Percentiles rank a stretch among this genome's conserved stretches.
phyloP scores from a whole-genome alignment of 2,797 vertebrate species.

The Toxotes lorentzi region DNA sequence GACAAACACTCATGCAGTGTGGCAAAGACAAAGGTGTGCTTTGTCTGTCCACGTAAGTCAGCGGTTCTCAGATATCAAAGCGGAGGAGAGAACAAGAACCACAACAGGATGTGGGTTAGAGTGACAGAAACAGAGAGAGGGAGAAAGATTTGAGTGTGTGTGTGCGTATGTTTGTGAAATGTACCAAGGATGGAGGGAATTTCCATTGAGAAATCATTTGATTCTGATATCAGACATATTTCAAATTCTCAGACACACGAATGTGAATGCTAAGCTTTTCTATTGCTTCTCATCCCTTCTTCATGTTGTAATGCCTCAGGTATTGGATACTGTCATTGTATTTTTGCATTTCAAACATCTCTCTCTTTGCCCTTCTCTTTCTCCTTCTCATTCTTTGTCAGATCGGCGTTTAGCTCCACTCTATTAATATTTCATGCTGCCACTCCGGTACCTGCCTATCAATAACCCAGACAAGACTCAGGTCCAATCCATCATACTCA shows the following conservation, averaged over 20 bases:
- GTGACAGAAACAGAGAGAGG: conserved; percentile 41
- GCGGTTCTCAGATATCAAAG: conserved; percentile 76
- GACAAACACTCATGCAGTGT: conserved; percentile 61
- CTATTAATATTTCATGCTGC: conserved; percentile 76
- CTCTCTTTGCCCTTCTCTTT: conserved; percentile 46
- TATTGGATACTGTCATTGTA: conserved; percentile 24
- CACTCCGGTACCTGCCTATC: conserved; percentile 71
- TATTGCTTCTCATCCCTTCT: conserved; percentile 30
- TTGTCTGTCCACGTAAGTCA: conserved; percentile 69
- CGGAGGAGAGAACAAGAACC: conserved; percentile 57
- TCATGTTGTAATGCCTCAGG: conserved; percentile 18
- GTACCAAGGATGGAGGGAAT: conserved; percentile 65
- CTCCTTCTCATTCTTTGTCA: conserved; percentile 50
- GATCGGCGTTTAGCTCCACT: conserved; percentile 49
- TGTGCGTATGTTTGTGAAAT: conserved; percentile 34
- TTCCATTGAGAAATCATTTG: conserved; percentile 58
- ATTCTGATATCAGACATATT: conserved; percentile 55
- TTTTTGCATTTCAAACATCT: conserved; percentile 27
- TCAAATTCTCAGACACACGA: conserved; percentile 56
- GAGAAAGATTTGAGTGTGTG: conserved; percentile 25
- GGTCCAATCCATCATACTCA: conserved; percentile 78
- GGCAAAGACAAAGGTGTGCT: conserved; percentile 74
- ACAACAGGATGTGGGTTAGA: conserved; percentile 74
- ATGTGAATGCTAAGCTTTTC: not conserved
- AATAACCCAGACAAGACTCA: conserved; percentile 71